Conservation (phyloP, 2,113 vertebrate species). For the Myanophis thanlyinensis region DNA sequence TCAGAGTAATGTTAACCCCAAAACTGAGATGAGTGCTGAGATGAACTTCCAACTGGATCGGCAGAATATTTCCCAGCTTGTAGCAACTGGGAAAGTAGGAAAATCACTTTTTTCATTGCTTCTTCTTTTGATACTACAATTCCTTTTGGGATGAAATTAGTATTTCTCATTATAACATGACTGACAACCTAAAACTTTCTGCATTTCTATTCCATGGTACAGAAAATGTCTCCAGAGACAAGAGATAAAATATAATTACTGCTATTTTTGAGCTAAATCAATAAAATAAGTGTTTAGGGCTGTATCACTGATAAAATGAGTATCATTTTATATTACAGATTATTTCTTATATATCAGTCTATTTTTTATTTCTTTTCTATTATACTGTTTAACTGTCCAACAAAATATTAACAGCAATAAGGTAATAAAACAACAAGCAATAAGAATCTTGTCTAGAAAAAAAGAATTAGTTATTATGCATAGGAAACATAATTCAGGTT, state of each 20-base stretch:
- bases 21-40: background rate
- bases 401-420: background rate
- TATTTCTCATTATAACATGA: background rate
- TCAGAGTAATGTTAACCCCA: background rate
- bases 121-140: background rate
- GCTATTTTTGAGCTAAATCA: background rate
- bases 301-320: background rate
- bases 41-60: background rate
- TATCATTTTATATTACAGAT: background rate
- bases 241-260: background rate
- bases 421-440: background rate
- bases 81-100: background rate
- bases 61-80: background rate
- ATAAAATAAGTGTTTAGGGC: background rate
- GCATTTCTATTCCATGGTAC: background rate
- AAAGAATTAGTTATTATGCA: background rate
- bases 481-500: background rate
- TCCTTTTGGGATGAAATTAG: background rate
- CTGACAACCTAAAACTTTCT: background rate
- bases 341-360: background rate
- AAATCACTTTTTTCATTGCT: background rate
- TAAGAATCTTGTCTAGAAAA: background rate
- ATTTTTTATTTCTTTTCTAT: background rate
- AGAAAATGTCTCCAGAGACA: background rate
- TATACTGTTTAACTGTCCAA: background rate